Evolutionary conservation across 2,113 vertebrate genomes (phyloP).

Genomic region (Protobothrops flavoviridis): DNA sequence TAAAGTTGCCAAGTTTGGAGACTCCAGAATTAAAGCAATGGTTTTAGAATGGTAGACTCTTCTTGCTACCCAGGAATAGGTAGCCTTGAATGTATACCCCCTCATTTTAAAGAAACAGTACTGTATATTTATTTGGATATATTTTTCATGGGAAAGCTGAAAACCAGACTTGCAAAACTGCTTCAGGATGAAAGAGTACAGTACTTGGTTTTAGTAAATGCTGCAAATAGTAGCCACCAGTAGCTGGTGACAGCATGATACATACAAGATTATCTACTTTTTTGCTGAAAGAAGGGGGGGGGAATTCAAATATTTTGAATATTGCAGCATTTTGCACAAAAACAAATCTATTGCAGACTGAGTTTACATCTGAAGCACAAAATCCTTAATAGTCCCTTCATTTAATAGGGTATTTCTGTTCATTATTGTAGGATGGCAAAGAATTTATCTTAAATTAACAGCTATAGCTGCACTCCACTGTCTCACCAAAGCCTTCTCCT

Average conservation of each 20-base stretch:
- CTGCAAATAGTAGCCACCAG: not conserved
- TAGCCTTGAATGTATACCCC: not conserved
- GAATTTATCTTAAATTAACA: not conserved
- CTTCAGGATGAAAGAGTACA: not conserved
- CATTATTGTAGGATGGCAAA: not conserved
- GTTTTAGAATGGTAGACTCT: not conserved
- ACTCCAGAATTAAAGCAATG: not conserved
- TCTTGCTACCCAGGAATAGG: not conserved
- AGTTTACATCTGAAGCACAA: not conserved
- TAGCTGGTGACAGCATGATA: not conserved
- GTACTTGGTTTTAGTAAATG: not conserved
- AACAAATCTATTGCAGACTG: not conserved
- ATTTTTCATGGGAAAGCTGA: not conserved
- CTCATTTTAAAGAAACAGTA: not conserved
- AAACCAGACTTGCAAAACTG: not conserved
- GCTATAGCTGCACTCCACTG: not conserved
- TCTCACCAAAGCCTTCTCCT: not conserved
- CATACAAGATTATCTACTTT: not conserved
- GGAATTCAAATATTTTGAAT: not conserved
- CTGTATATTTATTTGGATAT: not conserved
- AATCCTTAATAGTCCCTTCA: not conserved
- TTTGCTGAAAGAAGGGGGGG: not conserved
- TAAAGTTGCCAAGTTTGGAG: too few relatives aligned
- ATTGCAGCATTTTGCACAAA: not conserved
- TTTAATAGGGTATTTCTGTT: not conserved